Base-by-base conservation (phyloP, 2,888 invertebrate species). In the Cerceris rybyensis region DNA sequence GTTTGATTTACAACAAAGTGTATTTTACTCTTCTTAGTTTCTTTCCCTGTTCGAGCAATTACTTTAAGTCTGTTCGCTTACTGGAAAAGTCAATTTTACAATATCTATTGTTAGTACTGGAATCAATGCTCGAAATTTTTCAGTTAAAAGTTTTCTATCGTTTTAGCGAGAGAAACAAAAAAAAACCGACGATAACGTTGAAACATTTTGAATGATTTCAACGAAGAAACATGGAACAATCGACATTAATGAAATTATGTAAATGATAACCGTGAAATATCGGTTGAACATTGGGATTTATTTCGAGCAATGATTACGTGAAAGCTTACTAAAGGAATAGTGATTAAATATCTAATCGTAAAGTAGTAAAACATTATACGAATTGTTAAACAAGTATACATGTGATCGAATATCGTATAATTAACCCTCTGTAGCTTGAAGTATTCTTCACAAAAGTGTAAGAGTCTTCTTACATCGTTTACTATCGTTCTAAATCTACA, bases 1-100 rank as follows among this genome's bases (percentile, higher is more conserved):
- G 71, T 81, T 85, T 81, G 84, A 80, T 78, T 87, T 81, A 82
- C 73, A 80, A 80, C 80, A 75, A 86, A 75, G 61, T 78, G 78
- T 75, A 71, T 70, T 70, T 58, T 14, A 59, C 43, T 60, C 58
- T 68, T 58, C 67, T 65, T 64, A 61, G 52, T 64, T 70, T 50
- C 54, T 69, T 61, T 77, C 59, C 75, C 71, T 75, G 50, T 73
- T 80, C 72, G 64, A 71, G 78, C 74, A 64, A 55, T 60, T 65
- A 63, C 66, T 42, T 65, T 17, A 41, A 63, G 77, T 78, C 28
- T 57, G 58, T 67, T 81, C 54, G 68, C 63, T 72, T 50, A 63
- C 55, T 58, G 72, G 50, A 67, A 57, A 75, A 60, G 63, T 74
- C 70, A 14, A 61, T 46, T 71, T 66, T 65, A 58, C 42, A 55